These are phyloP conservation scores for Psylliodes chrysocephalus DNA, from an alignment of 2,888 invertebrate species.

Conservation along the genomic window DNA sequence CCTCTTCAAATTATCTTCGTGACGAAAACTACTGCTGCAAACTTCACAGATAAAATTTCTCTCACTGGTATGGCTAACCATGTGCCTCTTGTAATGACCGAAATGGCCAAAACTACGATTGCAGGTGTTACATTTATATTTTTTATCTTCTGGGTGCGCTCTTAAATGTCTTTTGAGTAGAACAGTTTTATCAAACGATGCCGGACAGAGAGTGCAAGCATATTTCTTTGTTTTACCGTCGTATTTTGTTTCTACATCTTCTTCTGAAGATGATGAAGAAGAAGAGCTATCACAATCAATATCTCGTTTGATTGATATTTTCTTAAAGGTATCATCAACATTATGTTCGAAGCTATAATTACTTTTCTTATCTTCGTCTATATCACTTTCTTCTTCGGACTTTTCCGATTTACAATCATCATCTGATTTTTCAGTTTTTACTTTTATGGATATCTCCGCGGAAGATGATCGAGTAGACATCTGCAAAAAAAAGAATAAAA, in stretches of 20 bases:
- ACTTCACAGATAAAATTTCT: conserved; percentile 8
- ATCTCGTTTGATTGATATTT: background rate
- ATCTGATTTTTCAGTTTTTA: background rate
- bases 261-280: background rate
- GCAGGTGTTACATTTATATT: conserved; percentile 3
- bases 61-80: conserved; percentile 9
- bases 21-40: conserved; percentile 3
- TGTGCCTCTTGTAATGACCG: conserved; percentile 9
- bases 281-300: background rate
- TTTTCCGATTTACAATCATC: background rate
- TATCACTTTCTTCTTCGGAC: background rate
- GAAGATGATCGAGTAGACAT: too few relatives aligned
- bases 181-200: background rate
- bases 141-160: conserved; percentile 7
- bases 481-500: background rate
- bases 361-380: background rate
- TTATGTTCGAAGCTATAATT: background rate
- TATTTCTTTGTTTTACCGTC: background rate
- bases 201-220: background rate
- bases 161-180: background rate
- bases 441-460: background rate
- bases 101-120: conserved; percentile 11
- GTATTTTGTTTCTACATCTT: background rate
- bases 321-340: background rate
- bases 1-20: conserved; percentile 5